phyloP scores from a whole-genome alignment of 2,113 vertebrate genomes.

The Podilymbus podiceps region DNA sequence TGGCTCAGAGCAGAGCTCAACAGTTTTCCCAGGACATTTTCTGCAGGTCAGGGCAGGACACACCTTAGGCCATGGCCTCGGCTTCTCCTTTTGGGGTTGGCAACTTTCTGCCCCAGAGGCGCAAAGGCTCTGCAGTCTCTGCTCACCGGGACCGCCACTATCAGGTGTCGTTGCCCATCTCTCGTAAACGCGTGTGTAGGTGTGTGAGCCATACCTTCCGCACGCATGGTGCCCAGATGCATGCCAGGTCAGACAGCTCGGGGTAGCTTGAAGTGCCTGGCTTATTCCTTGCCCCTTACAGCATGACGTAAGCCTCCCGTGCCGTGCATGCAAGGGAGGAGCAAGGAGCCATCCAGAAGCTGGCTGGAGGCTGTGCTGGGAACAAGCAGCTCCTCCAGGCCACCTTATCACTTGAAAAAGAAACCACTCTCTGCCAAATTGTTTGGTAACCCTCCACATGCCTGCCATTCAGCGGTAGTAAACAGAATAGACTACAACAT shows the following conservation, averaged over 20 bases:
- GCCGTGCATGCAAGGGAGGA: not conserved
- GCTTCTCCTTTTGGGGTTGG: not conserved
- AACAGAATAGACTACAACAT: not conserved
- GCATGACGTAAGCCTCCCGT: not conserved
- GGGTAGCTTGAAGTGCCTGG: not conserved
- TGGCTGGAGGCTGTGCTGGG: not conserved
- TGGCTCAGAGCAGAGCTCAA: not conserved
- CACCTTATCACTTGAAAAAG: not conserved
- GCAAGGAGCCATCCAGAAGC: not conserved
- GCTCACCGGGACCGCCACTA: not conserved
- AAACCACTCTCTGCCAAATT: not conserved
- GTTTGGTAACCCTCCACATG: not conserved
- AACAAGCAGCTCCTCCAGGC: not conserved
- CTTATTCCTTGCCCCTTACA: not conserved
- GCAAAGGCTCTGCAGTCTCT: not conserved
- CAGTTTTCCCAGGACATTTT: not conserved
- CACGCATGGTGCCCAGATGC: rapidly evolving
- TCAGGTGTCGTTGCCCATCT: not conserved
- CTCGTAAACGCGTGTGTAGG: not conserved
- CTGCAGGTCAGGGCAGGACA: not conserved
- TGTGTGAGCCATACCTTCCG: not conserved
- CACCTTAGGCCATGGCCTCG: not conserved
- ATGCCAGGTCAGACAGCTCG: not conserved
- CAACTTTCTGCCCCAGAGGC: not conserved
- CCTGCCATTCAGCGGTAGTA: not conserved